Evolutionary conservation across 2,113 vertebrate species (phyloP), one percentile per base, ranked within the genome.

Genomic region (Ariopsis seemanni): DNA sequence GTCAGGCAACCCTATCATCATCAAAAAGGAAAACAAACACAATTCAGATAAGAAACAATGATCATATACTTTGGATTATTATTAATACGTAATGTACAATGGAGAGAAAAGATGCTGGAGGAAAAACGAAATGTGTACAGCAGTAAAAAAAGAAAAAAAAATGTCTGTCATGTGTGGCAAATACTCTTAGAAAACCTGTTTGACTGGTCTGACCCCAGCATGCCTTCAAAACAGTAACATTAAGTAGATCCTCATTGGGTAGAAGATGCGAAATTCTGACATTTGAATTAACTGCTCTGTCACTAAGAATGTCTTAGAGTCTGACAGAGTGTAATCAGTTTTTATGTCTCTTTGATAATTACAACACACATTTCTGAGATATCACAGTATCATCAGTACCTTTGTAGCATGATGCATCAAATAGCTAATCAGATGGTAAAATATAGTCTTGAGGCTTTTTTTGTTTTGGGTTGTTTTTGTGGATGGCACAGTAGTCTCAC

Each of bases 161-260:
- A 34, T 1, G 34, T 1, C 34, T 52, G 12, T 17, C 71, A 50
- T 7, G 67, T 72, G 67, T 10, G 30, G 50, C 14, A 84, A 84
- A 83, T 83, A 81, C 86, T 88, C 71, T 87, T 83, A 74, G 30
- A 75, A 74, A 30, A 55, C 82, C 20, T 82, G 30, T 34, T 82
- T 87, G 25, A 69, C 15, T 55, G n/a, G 11, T 55, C 27, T 12
- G 7, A 7, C 22, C 18, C 25, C 25, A 53, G 55, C 3, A 15
- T 34, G n/a, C 83, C 5, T 27, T 69, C 65, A 69, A 69, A 30
- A 30, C 65, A 15, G 0, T 65, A 65, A 65, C 62, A 25, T 65
- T 3, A 34, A 34, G 8, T 4, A 71, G 67, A 30, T 34, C 67
- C 30, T 34, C 67, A 71, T 34, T 71, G 42, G 42, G 42, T 27